Conservation (phyloP, 2,113 vertebrate genomes). For the Laticauda laticaudata region DNA sequence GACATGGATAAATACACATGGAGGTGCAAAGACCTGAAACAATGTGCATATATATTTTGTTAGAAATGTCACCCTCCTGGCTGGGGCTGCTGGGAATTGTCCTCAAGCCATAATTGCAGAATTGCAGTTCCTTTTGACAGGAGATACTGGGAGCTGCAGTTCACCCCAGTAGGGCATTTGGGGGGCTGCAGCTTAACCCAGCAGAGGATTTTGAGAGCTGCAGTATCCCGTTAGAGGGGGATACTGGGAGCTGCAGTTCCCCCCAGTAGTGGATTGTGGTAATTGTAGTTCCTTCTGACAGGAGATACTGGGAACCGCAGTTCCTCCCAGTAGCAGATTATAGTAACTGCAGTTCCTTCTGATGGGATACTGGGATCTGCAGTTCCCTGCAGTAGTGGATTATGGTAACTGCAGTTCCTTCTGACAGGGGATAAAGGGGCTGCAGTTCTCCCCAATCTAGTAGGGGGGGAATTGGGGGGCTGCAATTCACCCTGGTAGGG, state of each 20-base stretch:
- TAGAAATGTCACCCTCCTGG: neutral
- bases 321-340: too few relatives aligned
- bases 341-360: neutral
- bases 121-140: neutral
- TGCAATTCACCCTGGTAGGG: too few relatives aligned
- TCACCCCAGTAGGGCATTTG: accelerated
- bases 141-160: neutral
- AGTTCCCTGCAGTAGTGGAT: neutral
- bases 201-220: neutral
- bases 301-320: too few relatives aligned
- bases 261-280: too few relatives aligned
- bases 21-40: neutral
- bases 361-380: too few relatives aligned
- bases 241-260: neutral
- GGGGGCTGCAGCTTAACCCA: neutral
- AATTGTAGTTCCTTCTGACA: neutral
- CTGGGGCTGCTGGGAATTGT: neutral
- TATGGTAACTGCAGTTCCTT: neutral
- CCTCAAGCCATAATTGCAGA: neutral
- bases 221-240: neutral
- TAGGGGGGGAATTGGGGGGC: too few relatives aligned
- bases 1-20: neutral
- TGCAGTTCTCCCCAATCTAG: too few relatives aligned
- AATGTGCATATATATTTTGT: neutral
- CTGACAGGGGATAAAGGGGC: too few relatives aligned